Percentiles rank a stretch among this genome's conserved stretches.
phyloP scores from a whole-genome alignment of 23 tunicate species.

The Botrylloides violaceus region DNA sequence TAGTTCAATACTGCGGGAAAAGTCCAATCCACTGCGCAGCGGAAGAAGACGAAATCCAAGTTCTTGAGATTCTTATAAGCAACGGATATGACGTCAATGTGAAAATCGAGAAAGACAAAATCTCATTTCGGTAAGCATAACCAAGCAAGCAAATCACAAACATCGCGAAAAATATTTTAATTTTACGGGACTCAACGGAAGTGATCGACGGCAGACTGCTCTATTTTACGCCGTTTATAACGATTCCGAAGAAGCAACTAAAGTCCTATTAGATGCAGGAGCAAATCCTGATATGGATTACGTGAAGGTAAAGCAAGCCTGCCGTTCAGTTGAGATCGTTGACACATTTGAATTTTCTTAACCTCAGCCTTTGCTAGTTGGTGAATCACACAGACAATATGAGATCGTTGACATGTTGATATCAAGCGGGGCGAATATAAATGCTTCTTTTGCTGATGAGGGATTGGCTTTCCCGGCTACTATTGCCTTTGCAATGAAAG shows the following conservation, averaged over 20 bases:
- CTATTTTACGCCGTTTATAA: slow-evolving; percentile 87
- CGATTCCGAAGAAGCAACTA: slow-evolving; percentile 92
- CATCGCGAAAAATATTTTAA: background rate
- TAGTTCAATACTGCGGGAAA: slow-evolving; percentile 74
- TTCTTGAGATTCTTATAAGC: slow-evolving; percentile 58
- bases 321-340: too few relatives aligned
- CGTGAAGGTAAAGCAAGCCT: slow-evolving; percentile 81
- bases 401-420: slow-evolving; percentile 56
- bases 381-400: slow-evolving; percentile 76
- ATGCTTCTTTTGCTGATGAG: slow-evolving; percentile 67
- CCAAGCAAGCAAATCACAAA: background rate
- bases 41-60: slow-evolving; percentile 67
- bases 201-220: slow-evolving; percentile 84
- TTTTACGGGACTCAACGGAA: slow-evolving; percentile 4
- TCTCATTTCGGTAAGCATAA: slow-evolving; percentile 47
- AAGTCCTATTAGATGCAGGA: slow-evolving; percentile 54
- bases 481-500: slow-evolving; percentile 65
- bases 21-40: slow-evolving; percentile 86
- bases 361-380: slow-evolving; percentile 66
- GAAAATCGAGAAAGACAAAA: slow-evolving; percentile 56
- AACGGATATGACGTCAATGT: slow-evolving; percentile 89
- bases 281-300: slow-evolving; percentile 83
- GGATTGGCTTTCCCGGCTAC: slow-evolving; percentile 61
- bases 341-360: too few relatives aligned
- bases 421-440: slow-evolving; percentile 64